Conservation (phyloP, 37 sponge, comb jelly and placozoan species). For the Halichondria panicea region DNA sequence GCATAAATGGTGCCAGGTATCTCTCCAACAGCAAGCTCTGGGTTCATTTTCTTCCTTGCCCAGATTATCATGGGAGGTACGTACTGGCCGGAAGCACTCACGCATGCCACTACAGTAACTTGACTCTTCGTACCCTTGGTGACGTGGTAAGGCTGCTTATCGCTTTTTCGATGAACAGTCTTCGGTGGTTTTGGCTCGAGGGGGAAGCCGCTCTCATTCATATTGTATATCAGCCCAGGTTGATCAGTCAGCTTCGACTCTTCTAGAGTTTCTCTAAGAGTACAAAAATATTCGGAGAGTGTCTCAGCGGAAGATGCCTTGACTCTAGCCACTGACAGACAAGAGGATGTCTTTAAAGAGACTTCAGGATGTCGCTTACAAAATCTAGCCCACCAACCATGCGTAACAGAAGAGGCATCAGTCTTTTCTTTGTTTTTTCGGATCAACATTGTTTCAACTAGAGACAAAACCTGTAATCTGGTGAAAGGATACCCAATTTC, state of each 20-base stretch:
- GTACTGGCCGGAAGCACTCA: slow-evolving; percentile 6
- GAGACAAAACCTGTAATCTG: no score
- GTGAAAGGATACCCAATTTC: no score
- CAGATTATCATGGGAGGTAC: slow-evolving; percentile 35
- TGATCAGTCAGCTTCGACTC: slow-evolving; percentile 22
- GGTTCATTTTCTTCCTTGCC: slow-evolving; percentile 38
- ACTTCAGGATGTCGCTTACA: slow-evolving; percentile 4
- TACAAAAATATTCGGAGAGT: slow-evolving; percentile 33
- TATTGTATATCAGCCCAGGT: slow-evolving; percentile 45
- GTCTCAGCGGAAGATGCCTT: slow-evolving; percentile 42
- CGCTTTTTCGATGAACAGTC: slow-evolving; percentile 21
- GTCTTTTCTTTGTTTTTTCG: no score
- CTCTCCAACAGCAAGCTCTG: slow-evolving; percentile 35
- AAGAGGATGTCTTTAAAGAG: slow-evolving; percentile 19
- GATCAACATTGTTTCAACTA: no score
- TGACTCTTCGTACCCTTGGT: slow-evolving; percentile 47
- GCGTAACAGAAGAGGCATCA: no score
- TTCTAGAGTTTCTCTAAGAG: slow-evolving; percentile 21
- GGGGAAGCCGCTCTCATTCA: slow-evolving; percentile 55
- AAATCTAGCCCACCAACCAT: slow-evolving; percentile 24
- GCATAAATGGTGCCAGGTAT: slow-evolving; percentile 40
- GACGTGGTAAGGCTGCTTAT: slow-evolving; percentile 16
- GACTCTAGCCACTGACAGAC: slow-evolving; percentile 19
- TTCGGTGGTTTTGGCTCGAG: slow-evolving; percentile 33
- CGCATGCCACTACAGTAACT: slow-evolving; percentile 60